Base-by-base conservation (phyloP, 2,113 vertebrate genomes). In the Eulemur rufifrons region DNA sequence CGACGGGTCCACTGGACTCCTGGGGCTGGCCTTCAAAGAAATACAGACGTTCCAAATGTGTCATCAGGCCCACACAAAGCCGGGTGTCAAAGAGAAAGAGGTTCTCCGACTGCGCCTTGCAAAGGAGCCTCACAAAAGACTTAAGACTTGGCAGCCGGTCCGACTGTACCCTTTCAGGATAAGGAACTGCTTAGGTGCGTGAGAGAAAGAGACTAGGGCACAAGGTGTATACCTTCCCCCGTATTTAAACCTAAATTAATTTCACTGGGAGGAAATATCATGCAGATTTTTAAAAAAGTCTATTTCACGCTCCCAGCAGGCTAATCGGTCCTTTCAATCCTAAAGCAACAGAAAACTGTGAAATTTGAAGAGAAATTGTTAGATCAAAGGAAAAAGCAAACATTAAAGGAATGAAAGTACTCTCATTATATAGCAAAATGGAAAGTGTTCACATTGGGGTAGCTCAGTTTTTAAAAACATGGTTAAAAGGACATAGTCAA, bases 351-450 rank as follows among this genome's bases (percentile, higher is more conserved):
- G 97, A 97, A 97, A 96, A 98, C 96, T 97, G 97, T 98, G 97
- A 97, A 97, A 98, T 98, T 64, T 95, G 96, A 97, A 96, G 96
- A 98, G 98, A 98, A 98, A 98, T 97, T 85, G 95, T 95, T 95
- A 98, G 95, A 97, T 98, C 96, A 97, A 97, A 98, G 97, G 93
- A 52, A 91, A 96, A 91, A 88, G 96, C 93, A 88, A 96, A 94
- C 96, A 96, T 97, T 97, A 97, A 98, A 96, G 96, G 87, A 88
- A 92, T 91, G 89, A 95, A 98, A 96, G 71, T 98, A 54, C 96
- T 91, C 96, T 97, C 97, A 97, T 98, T 98, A 97, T 86, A 54
- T 82, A 92, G 91, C 94, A 95, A 96, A 97, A 95, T 91, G 97
- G 93, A 86, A 98, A 97, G 92, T 78, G 97, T 88, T 94, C 92